Evolutionary conservation across 2,888 invertebrate species (phyloP).

Genomic region (Aleiodes alternator): DNA sequence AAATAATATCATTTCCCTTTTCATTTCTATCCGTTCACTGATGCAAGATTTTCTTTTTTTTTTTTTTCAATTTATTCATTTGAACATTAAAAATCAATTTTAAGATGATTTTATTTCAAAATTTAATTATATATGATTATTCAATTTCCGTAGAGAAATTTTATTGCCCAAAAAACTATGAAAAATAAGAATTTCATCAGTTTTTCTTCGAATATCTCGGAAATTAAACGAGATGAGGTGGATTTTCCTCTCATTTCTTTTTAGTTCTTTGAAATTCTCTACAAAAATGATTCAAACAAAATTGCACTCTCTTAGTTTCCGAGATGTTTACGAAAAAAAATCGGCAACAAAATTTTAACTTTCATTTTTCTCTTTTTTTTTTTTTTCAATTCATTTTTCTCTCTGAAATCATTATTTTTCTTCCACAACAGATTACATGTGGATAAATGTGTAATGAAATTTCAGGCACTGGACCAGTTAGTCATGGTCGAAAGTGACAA

Average conservation of each 20-base stretch:
- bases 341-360: no score
- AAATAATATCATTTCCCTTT: slow-evolving; percentile 12
- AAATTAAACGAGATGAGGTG: no score
- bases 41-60: not conserved
- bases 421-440: not conserved
- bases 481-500: slow-evolving; percentile 82
- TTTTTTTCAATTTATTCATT: not conserved
- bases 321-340: no score
- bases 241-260: no score
- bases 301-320: no score
- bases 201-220: not conserved
- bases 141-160: no score
- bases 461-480: slow-evolving; percentile 82
- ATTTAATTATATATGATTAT: not conserved
- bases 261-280: no score
- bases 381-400: not conserved
- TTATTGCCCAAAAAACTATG: no score
- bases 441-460: slow-evolving; percentile 42
- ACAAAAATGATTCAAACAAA: no score
- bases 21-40: not conserved
- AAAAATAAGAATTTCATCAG: not conserved
- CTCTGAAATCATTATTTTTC: not conserved
- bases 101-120: not conserved
- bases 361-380: not conserved
- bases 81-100: not conserved